Percentiles rank a stretch among this genome's conserved stretches.
phyloP scores from a whole-genome alignment of 2,888 invertebrate species.

The Sinohyriopsis cumingii region DNA sequence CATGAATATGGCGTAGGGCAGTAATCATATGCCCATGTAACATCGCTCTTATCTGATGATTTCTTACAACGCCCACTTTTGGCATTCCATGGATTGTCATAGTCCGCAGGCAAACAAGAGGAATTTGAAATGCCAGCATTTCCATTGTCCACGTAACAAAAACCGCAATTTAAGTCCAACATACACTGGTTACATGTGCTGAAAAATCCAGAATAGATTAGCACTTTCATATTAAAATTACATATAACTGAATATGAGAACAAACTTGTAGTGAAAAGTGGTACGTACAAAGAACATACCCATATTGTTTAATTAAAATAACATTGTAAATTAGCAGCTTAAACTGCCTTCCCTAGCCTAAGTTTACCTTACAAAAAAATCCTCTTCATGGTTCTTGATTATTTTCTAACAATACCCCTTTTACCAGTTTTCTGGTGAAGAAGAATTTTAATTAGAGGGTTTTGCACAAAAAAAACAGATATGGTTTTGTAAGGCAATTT shows the following conservation, averaged over 20 bases:
- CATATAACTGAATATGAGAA: neutral
- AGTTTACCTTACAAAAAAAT: too few relatives aligned
- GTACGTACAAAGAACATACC: too few relatives aligned
- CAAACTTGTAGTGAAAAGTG: too few relatives aligned
- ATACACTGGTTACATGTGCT: constrained; percentile 70
- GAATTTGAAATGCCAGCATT: constrained; percentile 55
- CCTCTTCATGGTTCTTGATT: too few relatives aligned
- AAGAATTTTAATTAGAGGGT: too few relatives aligned
- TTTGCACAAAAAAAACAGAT: too few relatives aligned
- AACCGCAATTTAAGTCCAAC: constrained; percentile 73
- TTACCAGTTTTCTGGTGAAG: too few relatives aligned
- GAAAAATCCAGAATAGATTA: constrained; percentile 10
- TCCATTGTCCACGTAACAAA: constrained; percentile 68
- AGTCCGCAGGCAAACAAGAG: constrained; percentile 68
- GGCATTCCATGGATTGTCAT: constrained; percentile 61
- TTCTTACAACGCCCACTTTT: constrained; percentile 64
- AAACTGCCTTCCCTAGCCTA: too few relatives aligned
- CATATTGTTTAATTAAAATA: too few relatives aligned
- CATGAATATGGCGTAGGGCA: constrained; percentile 73
- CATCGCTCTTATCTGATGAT: constrained; percentile 40
- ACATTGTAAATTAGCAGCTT: too few relatives aligned
- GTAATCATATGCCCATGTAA: constrained; percentile 72
- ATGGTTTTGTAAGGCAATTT: too few relatives aligned
- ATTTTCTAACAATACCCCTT: too few relatives aligned
- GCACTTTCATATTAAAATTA: neutral